Base-by-base conservation (phyloP, 2,113 vertebrate species). In the Oncorhynchus masou region DNA sequence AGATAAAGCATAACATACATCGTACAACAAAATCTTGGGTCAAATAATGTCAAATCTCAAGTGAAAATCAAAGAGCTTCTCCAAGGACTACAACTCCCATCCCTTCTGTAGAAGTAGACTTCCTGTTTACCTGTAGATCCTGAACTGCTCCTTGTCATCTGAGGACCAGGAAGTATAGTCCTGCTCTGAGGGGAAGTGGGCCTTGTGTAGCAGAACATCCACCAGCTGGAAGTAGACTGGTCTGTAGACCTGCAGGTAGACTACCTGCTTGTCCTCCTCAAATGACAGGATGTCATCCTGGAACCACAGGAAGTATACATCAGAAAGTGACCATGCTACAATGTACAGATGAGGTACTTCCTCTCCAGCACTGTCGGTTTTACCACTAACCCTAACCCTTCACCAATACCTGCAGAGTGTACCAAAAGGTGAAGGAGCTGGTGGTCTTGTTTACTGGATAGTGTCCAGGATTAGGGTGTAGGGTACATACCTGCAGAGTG, bases 361-460 rank as follows among this genome's bases (percentile, higher is more conserved):
- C 49, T 51, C 15, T 51, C 16, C 51, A 54, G 16, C 51, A 19
- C 4, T 19, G 12, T 54, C 4, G 51, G 51, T 45, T 45, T 45
- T 11, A 45, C 39, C 39, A 45, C 39, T 11, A 45, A 45, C 54
- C 59, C 19, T 5, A 62, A n/a, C 25, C 11, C 11, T 24, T 19
- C 65, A 9, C 9, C 12, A 25, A 13, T 29, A 62, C 81, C 76
- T 75, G 54, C 25, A 2, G 25, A 0, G 96, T 98, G 90, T 99
- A 99, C 97, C 97, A 99, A 93, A 99, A 99, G 57, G 98, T 99
- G 74, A 99, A 94, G 74, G 97, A 97, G 83, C 98, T 99, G 72
- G 95, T 97, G 79, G 97, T 99, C 93, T 99, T 97, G 0, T 95
- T 96, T 86, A 99, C 97, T 0, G 97, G 98, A 79, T 97, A 99